These are phyloP conservation scores for Camponotus floridanus DNA, from an alignment of 1,140 invertebrate genomes.

Conservation along the genomic window DNA sequence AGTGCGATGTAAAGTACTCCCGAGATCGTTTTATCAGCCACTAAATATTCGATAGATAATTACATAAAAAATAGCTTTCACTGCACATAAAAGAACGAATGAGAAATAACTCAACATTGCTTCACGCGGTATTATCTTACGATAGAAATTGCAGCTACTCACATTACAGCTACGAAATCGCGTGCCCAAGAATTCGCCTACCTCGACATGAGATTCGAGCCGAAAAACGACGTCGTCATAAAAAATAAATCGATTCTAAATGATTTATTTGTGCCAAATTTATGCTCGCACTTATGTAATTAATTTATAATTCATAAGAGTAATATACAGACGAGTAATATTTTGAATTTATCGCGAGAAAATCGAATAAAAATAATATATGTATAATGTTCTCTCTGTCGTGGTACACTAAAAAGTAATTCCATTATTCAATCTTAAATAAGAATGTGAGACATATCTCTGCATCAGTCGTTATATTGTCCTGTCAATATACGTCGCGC, in stretches of 20 bases:
- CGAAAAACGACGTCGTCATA: not conserved
- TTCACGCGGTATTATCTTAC: slow-evolving; percentile 32
- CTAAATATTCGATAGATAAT: not conserved
- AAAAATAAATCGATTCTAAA: not conserved
- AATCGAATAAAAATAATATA: not conserved
- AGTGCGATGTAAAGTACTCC: not conserved
- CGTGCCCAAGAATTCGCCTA: slow-evolving; percentile 47
- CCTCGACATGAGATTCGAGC: slow-evolving; percentile 30
- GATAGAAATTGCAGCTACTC: slow-evolving; percentile 45
- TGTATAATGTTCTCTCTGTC: not conserved
- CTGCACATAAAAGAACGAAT: not conserved
- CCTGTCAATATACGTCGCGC: not conserved
- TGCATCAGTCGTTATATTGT: slow-evolving; percentile 37
- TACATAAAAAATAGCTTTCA: slow-evolving; percentile 13
- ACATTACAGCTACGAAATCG: slow-evolving; percentile 45
- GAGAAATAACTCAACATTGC: slow-evolving; percentile 22
- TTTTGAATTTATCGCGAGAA: not conserved
- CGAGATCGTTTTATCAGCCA: not conserved
- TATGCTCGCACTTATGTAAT: slow-evolving; percentile 23
- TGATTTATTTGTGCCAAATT: not conserved
- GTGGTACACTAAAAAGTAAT: not conserved
- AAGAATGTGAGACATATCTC: slow-evolving; percentile 9
- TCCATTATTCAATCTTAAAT: not conserved
- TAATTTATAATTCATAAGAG: not conserved
- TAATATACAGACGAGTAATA: not conserved